Conservation (phyloP, 2,888 invertebrate species). For the Macrophya alboannulata region DNA sequence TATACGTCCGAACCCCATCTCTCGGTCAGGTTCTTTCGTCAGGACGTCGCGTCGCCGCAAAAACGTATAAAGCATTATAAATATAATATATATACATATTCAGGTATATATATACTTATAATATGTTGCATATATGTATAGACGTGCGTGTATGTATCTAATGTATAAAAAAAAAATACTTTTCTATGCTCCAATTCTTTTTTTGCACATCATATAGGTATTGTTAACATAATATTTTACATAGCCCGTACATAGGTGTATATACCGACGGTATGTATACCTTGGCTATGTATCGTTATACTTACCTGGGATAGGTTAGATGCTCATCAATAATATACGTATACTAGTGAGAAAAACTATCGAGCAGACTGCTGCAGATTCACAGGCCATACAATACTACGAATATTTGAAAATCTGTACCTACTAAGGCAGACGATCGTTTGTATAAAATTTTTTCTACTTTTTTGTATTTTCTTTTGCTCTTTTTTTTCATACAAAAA, state of each 20-base stretch:
- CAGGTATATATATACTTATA: no score
- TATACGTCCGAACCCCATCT: background rate
- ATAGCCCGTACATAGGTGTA: background rate
- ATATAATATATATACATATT: background rate
- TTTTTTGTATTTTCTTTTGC: no score
- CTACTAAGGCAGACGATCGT: no score
- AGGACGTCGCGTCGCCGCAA: background rate
- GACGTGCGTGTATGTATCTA: background rate
- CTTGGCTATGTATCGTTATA: background rate
- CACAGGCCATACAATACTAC: no score
- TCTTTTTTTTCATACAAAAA: no score
- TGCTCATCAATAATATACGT: background rate
- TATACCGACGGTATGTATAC: background rate
- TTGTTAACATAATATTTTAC: conserved; percentile 3
- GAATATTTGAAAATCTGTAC: no score
- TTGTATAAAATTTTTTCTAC: no score
- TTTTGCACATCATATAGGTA: background rate
- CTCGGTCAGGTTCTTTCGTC: background rate
- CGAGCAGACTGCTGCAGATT: background rate
- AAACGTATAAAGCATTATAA: background rate
- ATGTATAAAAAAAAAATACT: no score
- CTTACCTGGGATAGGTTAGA: background rate
- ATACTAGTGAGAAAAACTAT: background rate
- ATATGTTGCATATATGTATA: background rate
- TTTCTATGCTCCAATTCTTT: background rate